phyloP scores from a whole-genome alignment of 2,888 invertebrate species.

The Ramazzottius varieornatus region DNA sequence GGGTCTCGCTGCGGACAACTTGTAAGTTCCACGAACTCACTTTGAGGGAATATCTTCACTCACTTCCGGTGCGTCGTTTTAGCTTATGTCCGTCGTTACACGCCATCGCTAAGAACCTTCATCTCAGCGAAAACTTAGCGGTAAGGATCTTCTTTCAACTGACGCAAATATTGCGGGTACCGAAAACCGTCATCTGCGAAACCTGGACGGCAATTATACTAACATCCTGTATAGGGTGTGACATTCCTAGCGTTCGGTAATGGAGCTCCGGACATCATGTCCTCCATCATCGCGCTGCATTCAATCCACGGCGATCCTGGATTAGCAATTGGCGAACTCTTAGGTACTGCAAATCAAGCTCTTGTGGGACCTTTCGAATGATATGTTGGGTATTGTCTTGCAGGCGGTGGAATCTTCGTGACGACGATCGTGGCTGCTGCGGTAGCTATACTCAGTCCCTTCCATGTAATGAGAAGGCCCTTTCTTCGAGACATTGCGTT shows the following conservation, averaged over 20 bases:
- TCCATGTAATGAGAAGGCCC: conserved; percentile 27
- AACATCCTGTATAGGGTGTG: conserved; percentile 27
- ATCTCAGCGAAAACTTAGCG: conserved; percentile 1
- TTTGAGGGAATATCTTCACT: neutral
- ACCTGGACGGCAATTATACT: neutral
- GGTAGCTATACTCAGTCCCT: conserved; percentile 31
- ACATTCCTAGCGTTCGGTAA: conserved; percentile 44
- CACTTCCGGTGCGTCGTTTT: neutral
- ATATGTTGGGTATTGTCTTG: too few relatives aligned
- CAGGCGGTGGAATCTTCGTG: conserved; percentile 35
- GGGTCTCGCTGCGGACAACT: neutral
- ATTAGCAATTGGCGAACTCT: conserved; percentile 22
- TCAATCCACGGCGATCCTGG: conserved; percentile 17
- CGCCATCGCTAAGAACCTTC: neutral
- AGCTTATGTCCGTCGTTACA: neutral
- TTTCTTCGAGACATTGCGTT: conserved; percentile 30
- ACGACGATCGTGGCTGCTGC: conserved; percentile 33
- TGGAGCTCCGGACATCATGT: conserved; percentile 40
- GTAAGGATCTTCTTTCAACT: neutral
- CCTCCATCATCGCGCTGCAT: conserved; percentile 26
- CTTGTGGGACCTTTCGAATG: too few relatives aligned
- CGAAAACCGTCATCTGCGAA: neutral
- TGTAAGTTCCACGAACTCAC: neutral
- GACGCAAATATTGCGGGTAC: neutral
- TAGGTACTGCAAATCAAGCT: too few relatives aligned